These are phyloP conservation scores for Chironomus striatipennis DNA, from an alignment of 1,140 invertebrate species.

Conservation along the genomic window DNA sequence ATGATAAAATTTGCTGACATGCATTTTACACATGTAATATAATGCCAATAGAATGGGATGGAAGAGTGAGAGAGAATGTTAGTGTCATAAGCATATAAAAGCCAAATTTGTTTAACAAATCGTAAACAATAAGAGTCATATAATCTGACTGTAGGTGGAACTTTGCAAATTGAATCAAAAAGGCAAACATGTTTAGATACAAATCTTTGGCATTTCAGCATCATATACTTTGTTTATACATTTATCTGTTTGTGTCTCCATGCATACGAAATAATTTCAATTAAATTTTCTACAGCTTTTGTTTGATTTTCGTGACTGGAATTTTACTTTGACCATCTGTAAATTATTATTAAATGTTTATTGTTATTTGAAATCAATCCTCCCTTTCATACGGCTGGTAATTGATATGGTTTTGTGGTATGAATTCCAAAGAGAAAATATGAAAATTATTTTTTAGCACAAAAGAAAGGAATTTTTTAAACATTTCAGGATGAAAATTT, in stretches of 20 bases:
- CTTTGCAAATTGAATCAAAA: too few species aligned
- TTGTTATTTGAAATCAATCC: neutral
- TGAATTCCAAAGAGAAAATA: too few species aligned
- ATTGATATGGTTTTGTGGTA: too few species aligned
- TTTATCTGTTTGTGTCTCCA: neutral
- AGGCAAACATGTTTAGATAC: neutral
- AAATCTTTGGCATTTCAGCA: neutral
- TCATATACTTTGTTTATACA: too few species aligned
- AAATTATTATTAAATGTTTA: neutral
- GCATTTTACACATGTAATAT: conserved; percentile 8
- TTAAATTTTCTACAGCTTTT: neutral
- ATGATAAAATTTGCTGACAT: conserved; percentile 7
- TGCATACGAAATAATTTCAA: neutral
- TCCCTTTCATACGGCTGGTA: too few species aligned
- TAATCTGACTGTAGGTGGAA: too few species aligned
- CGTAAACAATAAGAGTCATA: neutral
- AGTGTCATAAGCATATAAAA: neutral
- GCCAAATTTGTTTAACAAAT: neutral
- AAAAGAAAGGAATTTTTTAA: too few species aligned
- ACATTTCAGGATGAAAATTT: too few species aligned
- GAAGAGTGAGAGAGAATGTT: neutral
- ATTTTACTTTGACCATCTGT: conserved; percentile 5
- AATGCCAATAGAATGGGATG: neutral
- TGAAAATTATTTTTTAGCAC: too few species aligned
- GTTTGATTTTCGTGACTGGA: conserved; percentile 1